Base-by-base conservation (phyloP, 2,888 invertebrate species). In the Nymphalis polychloros region DNA sequence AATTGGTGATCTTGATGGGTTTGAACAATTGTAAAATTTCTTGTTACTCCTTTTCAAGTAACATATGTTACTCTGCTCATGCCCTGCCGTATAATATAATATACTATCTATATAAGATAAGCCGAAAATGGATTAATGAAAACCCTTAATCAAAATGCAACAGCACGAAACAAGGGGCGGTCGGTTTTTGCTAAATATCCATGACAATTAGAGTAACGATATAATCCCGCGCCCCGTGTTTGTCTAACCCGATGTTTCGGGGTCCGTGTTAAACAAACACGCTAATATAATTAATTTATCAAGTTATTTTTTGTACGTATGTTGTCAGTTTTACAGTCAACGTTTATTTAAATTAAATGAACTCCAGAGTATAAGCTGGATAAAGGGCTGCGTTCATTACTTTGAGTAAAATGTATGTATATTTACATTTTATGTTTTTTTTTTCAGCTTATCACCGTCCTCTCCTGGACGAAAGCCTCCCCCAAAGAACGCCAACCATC, bases 161-260 rank as follows among this genome's bases (percentile, higher is more conserved):
- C 86, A 84, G 78, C 89, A 89, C 87, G 87, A 75, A 79, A 80
- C 82, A 79, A 81, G 88, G 86, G 85, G 67, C 16, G 84, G 78
- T 79, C 80, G 80, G 80, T 82, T 84, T 84, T 85, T 80, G 79
- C 81, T 81, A 81, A 84, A 86, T 84, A 88, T 82, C 82, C 77
- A 83, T 84, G 85, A 88, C 90, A 90, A 89, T 90, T 90, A 91
- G 85, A 82, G 79, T 81, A 87, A 87, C 85, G 85, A 86, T 86
- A 86, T 90, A 91, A 91, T 92, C 89, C 86, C 72, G 65, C 72
- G 75, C 84, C 87, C 85, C 81, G 77, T 85, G 81, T 84, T 82
- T 81, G 70, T 67, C 35, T 63, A 72, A 71, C 53, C 71, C 63
- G 64, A 70, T 35, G 55, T 31, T 31, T 35, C 68, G 68, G 75